phyloP scores from a whole-genome alignment of 1,140 invertebrate species.

The Leptonema lineaticorne region DNA sequence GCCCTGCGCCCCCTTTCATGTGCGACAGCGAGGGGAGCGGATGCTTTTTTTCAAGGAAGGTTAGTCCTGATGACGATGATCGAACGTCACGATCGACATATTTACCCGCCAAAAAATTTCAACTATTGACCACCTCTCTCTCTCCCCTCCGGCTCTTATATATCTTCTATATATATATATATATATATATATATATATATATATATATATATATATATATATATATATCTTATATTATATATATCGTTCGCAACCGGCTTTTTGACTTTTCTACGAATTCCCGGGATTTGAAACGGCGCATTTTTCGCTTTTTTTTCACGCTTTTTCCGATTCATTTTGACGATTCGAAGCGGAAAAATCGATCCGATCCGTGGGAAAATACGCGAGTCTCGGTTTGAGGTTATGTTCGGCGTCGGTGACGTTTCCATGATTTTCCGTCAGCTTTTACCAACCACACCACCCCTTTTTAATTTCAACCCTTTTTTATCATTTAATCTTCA shows the following conservation, averaged over 20 bases:
- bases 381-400: slow-evolving; percentile 46
- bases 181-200: too few relatives aligned
- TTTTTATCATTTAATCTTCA: too few relatives aligned
- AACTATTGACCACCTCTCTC: background rate
- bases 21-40: slow-evolving; percentile 67
- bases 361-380: slow-evolving; percentile 44
- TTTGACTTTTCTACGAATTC: too few relatives aligned
- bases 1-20: slow-evolving; percentile 58
- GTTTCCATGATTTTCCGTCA: too few relatives aligned
- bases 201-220: too few relatives aligned
- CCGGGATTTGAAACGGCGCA: background rate
- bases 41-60: slow-evolving; percentile 68
- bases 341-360: slow-evolving; percentile 43
- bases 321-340: background rate
- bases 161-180: too few relatives aligned
- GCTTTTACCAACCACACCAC: too few relatives aligned
- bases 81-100: background rate
- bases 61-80: slow-evolving; percentile 53
- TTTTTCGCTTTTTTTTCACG: background rate
- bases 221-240: too few relatives aligned
- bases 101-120: background rate
- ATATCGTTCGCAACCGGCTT: too few relatives aligned
- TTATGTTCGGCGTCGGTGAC: slow-evolving; percentile 44
- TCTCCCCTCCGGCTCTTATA: slow-evolving; percentile 1
- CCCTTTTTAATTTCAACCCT: background rate